These are phyloP conservation scores for Petrocephalus zakoni DNA, from an alignment of 2,113 vertebrate genomes.

Conservation along the genomic window DNA sequence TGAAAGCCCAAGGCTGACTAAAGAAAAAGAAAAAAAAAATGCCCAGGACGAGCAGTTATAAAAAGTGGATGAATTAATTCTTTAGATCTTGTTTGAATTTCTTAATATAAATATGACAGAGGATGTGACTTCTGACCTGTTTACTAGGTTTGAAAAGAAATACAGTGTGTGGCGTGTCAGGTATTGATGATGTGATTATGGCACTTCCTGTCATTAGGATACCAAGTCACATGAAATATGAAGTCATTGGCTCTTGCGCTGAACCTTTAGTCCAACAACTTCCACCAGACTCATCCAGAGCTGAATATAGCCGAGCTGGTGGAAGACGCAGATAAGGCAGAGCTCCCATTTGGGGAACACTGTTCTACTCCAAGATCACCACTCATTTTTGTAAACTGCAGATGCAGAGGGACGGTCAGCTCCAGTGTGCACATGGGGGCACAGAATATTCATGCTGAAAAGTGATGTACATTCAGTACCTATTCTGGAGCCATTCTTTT, in stretches of 20 bases:
- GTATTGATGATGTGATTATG: neutral
- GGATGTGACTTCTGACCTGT: neutral
- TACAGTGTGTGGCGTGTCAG: neutral
- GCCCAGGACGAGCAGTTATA: neutral
- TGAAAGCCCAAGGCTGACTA: neutral
- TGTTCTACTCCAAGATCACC: neutral
- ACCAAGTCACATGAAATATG: neutral
- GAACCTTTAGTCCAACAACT: neutral
- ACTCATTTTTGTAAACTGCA: neutral
- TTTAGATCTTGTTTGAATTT: neutral
- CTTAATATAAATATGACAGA: neutral
- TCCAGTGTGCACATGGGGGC: neutral
- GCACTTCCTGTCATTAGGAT: neutral
- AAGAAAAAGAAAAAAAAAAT: neutral
- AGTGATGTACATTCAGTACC: neutral
- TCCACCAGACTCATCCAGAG: neutral
- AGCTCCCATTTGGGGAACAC: neutral
- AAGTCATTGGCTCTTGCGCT: neutral
- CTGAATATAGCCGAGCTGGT: neutral
- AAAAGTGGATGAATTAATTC: neutral
- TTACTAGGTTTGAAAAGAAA: neutral
- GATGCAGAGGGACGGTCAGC: neutral
- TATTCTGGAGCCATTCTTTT: neutral
- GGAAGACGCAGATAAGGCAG: neutral
- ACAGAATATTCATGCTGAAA: neutral